Evolutionary conservation across 2,888 invertebrate species (phyloP), one percentile per base, ranked within the genome.

Genomic region (Eupelmus urozonus): DNA sequence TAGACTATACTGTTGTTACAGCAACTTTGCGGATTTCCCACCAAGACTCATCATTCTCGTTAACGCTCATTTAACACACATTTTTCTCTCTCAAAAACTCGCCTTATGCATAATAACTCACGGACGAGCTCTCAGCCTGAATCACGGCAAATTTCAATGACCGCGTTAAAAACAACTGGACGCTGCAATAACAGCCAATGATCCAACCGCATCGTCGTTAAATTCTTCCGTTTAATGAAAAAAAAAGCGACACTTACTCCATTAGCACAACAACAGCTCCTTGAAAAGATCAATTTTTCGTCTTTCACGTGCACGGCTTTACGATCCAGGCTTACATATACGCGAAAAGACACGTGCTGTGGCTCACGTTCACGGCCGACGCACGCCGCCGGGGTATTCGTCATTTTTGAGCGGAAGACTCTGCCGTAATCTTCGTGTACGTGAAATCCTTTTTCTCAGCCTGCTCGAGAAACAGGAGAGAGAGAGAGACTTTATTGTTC

Each of bases 61-160:
- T 34, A 34, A 34, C 34, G 34, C 34, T 5, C 9, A 9, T 34
- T 34, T 9, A 34, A 34, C 9, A 34, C 3, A 9, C 34, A 34
- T 34, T 34, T 5, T 34, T 5, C 9, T 9, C 3, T 34, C 34
- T 34, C 3, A 34, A 34, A 34, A 34, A 34, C 34, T 34, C 9
- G 9, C 34, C 5, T 34, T 34, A 34, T 34, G 3, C 9, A 34
- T 9, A 34, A 0, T 13, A 16, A 45, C n/a, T 29, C 40, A 34
- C 40, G 34, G 60, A 34, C 34, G 4, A 42, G 23, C 1, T 13
- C 34, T 0, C n/a, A 13, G 18, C 23, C n/a, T 63, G 45, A 63
- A n/a, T 63, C 45, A 63, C 27, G 25, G 45, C 25, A 13, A 23
- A 45, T 63, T 63, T 63, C 25, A 63, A 40, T 63, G 45, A 45